Conservation (phyloP, 2,888 invertebrate genomes). For the Ceratothoa steindachneri region DNA sequence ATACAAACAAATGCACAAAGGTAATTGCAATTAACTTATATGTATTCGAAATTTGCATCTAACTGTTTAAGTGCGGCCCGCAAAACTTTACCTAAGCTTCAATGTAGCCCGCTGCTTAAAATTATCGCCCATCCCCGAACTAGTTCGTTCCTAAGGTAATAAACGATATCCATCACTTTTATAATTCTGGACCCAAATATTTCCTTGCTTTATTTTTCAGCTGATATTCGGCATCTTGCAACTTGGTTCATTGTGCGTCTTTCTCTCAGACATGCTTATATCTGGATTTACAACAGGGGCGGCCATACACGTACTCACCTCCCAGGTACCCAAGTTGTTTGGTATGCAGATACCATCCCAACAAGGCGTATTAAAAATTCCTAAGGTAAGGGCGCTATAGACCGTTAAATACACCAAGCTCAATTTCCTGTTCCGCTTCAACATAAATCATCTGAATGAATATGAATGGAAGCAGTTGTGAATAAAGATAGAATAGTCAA, state of each 20-base stretch:
- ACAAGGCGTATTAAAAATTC: constrained; percentile 39
- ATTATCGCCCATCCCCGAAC: too few relatives aligned
- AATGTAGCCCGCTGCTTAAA: too few relatives aligned
- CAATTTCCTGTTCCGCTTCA: background rate
- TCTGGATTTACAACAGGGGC: constrained; percentile 85
- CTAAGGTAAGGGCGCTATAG: constrained; percentile 31
- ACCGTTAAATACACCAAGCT: too few relatives aligned
- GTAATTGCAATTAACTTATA: too few relatives aligned
- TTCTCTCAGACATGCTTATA: constrained; percentile 75
- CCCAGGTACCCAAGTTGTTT: constrained; percentile 58
- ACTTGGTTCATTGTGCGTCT: constrained; percentile 69
- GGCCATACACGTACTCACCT: constrained; percentile 75
- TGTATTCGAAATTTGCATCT: too few relatives aligned
- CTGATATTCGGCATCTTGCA: constrained; percentile 71
- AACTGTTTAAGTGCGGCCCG: too few relatives aligned
- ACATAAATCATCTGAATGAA: background rate
- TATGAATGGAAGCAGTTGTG: background rate
- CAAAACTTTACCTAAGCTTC: too few relatives aligned
- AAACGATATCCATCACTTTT: too few relatives aligned
- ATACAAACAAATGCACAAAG: too few relatives aligned
- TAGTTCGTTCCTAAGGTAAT: too few relatives aligned
- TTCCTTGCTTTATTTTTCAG: constrained; percentile 59
- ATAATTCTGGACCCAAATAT: too few relatives aligned
- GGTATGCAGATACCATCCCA: constrained; percentile 35
- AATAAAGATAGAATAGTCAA: background rate